Percentiles rank a stretch among this genome's conserved stretches.
These are phyloP conservation scores for Madoqua kirkii DNA, from an alignment of 2,113 vertebrate genomes.

Conservation along the genomic window DNA sequence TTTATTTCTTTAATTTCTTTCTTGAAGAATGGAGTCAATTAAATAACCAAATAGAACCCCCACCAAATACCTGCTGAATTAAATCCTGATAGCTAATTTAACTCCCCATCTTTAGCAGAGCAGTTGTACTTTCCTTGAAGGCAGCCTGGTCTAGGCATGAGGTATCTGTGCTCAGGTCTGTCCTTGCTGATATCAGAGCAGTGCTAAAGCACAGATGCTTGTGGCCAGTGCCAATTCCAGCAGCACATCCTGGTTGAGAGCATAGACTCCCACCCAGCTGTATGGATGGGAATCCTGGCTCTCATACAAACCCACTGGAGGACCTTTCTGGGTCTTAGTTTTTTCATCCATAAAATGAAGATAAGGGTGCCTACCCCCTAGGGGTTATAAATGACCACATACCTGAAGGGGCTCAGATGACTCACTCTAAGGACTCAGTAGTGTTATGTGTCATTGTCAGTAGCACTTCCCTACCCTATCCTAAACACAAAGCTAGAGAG, in stretches of 20 bases:
- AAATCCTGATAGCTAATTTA: background rate
- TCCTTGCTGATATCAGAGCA: too few relatives aligned
- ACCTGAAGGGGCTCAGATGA: background rate
- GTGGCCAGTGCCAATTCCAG: background rate
- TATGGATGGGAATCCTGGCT: background rate
- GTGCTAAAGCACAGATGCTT: background rate
- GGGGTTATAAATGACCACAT: background rate
- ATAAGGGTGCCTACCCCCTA: rapidly evolving
- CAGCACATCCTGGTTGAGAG: rapidly evolving
- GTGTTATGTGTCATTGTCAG: background rate
- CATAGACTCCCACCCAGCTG: background rate
- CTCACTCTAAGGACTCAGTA: background rate
- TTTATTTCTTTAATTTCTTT: background rate
- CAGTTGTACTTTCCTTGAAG: background rate
- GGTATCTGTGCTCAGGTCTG: too few relatives aligned
- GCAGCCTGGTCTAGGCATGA: background rate
- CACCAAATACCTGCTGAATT: background rate
- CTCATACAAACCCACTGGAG: rapidly evolving
- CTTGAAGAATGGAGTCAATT: background rate
- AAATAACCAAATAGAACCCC: background rate
- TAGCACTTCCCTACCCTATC: background rate
- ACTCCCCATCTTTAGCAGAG: background rate
- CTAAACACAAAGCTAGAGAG: background rate
- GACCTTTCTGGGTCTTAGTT: background rate
- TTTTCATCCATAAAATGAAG: background rate